Conservation (phyloP, 2,888 invertebrate genomes). For the Ellobium chinense region DNA sequence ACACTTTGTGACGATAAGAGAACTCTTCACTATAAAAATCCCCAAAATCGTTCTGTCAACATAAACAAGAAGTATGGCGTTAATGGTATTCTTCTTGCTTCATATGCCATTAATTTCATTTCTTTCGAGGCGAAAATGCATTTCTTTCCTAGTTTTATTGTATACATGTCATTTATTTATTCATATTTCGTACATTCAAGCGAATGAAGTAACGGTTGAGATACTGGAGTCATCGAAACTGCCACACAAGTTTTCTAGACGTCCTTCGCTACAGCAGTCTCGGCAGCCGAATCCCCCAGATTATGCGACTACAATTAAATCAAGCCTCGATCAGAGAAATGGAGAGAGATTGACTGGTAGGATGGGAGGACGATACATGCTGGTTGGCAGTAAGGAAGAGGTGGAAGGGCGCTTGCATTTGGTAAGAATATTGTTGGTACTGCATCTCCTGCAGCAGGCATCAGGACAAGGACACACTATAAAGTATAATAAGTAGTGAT, state of each 20-base stretch:
- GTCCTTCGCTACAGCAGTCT: neutral
- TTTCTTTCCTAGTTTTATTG: neutral
- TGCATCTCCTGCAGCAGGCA: too few relatives aligned
- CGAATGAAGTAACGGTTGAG: slow-evolving; percentile 9
- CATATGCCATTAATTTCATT: neutral
- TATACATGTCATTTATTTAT: slow-evolving; percentile 16
- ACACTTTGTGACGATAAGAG: too few relatives aligned
- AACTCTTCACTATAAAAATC: too few relatives aligned
- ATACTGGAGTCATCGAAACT: neutral
- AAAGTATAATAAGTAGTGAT: too few relatives aligned
- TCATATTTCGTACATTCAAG: neutral
- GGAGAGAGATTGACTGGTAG: neutral
- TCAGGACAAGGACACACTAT: too few relatives aligned
- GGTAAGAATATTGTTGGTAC: slow-evolving; percentile 52
- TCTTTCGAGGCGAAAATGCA: neutral
- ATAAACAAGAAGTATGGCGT: slow-evolving; percentile 25
- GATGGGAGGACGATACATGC: slow-evolving; percentile 27
- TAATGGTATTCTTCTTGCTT: neutral
- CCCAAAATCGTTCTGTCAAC: too few relatives aligned
- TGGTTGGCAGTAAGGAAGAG: slow-evolving; percentile 56
- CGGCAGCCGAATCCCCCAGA: neutral
- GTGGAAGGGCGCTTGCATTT: slow-evolving; percentile 64
- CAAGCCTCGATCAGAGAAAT: neutral
- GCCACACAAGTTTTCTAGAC: neutral
- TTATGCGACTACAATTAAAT: neutral